Evolutionary conservation across 2,888 invertebrate species (phyloP).

Genomic region (Incurvaria masculella): DNA sequence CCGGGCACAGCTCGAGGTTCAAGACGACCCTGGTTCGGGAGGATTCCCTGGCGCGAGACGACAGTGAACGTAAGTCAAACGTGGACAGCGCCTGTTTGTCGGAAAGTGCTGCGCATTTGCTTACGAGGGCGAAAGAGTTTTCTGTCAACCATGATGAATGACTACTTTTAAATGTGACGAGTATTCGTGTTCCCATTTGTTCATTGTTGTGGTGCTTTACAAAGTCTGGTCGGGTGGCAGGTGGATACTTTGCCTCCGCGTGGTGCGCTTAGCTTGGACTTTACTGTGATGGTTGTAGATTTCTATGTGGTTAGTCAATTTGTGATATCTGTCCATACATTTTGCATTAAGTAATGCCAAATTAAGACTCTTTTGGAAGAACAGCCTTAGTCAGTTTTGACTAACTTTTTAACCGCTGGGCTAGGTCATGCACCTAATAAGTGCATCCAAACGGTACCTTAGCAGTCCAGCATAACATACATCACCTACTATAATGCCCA

Average conservation of each 20-base stretch:
- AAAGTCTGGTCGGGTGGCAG: constrained; percentile 7
- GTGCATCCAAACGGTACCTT: no score
- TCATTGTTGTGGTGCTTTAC: constrained; percentile 13
- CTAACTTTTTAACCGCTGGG: no score
- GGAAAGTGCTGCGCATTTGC: constrained; percentile 23
- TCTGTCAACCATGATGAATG: constrained; percentile 37
- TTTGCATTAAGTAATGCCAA: no score
- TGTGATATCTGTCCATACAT: no score
- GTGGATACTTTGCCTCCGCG: constrained; percentile 14
- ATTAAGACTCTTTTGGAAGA: no score
- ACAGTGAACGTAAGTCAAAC: constrained; percentile 26
- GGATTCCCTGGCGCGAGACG: constrained; percentile 27
- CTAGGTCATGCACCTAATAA: no score
- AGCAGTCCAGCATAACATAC: no score
- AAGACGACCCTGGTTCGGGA: constrained; percentile 43
- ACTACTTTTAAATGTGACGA: constrained; percentile 22
- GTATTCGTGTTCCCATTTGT: constrained; percentile 26
- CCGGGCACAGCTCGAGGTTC: constrained; percentile 34
- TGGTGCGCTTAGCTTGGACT: constrained; percentile 7
- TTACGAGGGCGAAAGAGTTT: constrained; percentile 36
- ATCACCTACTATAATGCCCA: no score
- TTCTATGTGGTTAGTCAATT: no score
- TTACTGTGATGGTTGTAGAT: no score
- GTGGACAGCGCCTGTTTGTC: constrained; percentile 21
- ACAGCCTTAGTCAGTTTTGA: no score